phyloP scores from a whole-genome alignment of 2,797 vertebrate genomes.

The Dendrocincla fuliginosa region DNA sequence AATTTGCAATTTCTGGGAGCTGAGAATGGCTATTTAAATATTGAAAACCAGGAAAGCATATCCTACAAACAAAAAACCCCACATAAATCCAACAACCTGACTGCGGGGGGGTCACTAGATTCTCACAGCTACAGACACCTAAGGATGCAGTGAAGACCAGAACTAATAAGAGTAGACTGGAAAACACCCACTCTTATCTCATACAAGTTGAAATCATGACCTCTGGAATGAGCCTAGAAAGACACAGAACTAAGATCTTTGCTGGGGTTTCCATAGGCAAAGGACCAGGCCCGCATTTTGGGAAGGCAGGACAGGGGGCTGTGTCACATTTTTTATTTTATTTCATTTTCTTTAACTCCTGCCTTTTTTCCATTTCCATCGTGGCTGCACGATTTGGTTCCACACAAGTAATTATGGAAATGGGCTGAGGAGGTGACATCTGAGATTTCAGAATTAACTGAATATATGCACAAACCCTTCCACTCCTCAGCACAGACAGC shows the following conservation, averaged over 20 bases:
- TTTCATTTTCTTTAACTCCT: not conserved
- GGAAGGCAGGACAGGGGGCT: not conserved
- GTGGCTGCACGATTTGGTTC: not conserved
- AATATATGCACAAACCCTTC: slow-evolving; percentile 29
- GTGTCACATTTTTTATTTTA: not conserved
- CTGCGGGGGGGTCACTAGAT: not conserved
- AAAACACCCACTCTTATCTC: not conserved
- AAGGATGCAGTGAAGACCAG: not conserved
- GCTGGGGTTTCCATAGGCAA: not conserved
- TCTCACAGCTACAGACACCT: not conserved
- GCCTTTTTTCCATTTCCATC: not conserved
- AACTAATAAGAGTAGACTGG: not conserved
- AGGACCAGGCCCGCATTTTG: not conserved
- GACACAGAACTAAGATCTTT: not conserved
- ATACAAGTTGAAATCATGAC: not conserved
- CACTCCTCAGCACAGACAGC: slow-evolving; percentile 1
- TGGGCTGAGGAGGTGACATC: not conserved
- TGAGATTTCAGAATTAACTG: slow-evolving; percentile 43
- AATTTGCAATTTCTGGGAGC: not conserved
- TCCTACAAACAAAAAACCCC: not conserved
- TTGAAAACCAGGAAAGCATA: not conserved
- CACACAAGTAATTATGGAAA: slow-evolving; percentile 41
- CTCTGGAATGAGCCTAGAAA: not conserved
- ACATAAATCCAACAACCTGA: not conserved
- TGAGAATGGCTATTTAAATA: not conserved